Conservation (phyloP, 2,113 vertebrate species). For the Conger conger region DNA sequence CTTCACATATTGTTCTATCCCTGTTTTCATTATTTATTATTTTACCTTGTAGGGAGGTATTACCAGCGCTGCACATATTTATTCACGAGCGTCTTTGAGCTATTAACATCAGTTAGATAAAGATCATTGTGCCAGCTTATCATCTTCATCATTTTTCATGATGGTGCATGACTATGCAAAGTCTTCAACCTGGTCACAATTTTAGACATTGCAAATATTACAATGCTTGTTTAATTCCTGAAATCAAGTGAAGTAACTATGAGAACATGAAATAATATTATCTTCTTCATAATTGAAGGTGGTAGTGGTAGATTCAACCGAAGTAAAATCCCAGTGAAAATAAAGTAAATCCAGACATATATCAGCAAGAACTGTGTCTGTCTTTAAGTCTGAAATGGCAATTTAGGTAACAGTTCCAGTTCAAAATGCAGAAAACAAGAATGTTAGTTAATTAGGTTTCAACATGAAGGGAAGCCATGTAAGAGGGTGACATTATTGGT, state of each 20-base stretch:
- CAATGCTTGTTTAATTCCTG: neutral
- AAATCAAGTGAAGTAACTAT: neutral
- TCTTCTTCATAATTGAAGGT: no score
- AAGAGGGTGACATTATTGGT: no score
- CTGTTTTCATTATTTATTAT: no score
- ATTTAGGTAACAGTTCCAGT: neutral
- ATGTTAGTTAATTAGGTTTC: neutral
- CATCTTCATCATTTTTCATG: neutral
- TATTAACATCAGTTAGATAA: constrained; percentile 21
- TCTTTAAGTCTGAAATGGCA: neutral
- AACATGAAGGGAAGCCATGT: neutral
- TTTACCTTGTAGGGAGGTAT: constrained; percentile 49
- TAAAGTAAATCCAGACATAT: no score
- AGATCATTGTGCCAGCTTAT: neutral
- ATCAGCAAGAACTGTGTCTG: no score
- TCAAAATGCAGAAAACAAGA: neutral
- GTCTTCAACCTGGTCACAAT: no score
- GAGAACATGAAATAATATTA: no score
- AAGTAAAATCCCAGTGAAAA: no score
- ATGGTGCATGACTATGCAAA: no score
- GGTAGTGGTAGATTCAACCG: no score
- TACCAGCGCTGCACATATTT: constrained; percentile 28
- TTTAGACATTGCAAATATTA: no score
- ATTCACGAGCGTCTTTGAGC: constrained; percentile 29
- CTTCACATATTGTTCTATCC: constrained; percentile 54